Evolutionary conservation across 2,113 vertebrate genomes (phyloP), one percentile per base, ranked within the genome.

Genomic region (Lycaon pictus): DNA sequence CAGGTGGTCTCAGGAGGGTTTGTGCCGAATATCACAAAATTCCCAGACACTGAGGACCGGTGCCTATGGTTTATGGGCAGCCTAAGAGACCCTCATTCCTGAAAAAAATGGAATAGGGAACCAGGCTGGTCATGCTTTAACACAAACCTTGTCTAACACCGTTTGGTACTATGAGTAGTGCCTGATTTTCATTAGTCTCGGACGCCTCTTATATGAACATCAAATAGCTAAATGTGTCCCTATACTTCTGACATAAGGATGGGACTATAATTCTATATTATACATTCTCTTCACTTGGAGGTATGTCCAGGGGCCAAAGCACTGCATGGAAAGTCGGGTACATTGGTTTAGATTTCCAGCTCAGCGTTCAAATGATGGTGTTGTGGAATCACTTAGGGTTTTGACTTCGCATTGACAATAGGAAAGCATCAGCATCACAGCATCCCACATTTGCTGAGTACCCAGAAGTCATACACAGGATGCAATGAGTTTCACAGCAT

Each of bases 41-140:
- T 93, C 55, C 51, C 20, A 62, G 5, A 32, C 56, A 60, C 3
- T 22, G 19, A 88, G 74, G 35, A 60, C 16, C 16, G 25, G 1
- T 79, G 43, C 19, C 88, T 89, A n/a, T 67, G 71, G 60, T 16
- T 92, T 94, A 79, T 12, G 43, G 12, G 29, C 12, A 53, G 20
- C 60, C 27, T 56, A 48, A 43, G 37, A 87, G 56, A 96, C 15
- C 51, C 16, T 77, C 23, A 69, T 92, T 92, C 19, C 48, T 83
- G 7, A 88, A 80, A 77, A 77, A 72, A 58, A 11, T 29, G 88
- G 48, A 85, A n/a, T 19, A 77, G 37, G 60, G 67, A 88, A 85
- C 7, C 62, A 93, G 51, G 55, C 35, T 94, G 53, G 91, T 98
- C 90, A 97, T 86, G 88, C 94, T 97, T 96, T 96, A 96, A 97